Percentiles rank a stretch among this genome's conserved stretches.
Conservation (phyloP, 2,113 vertebrate species). For the Leptodactylus fuscus region DNA sequence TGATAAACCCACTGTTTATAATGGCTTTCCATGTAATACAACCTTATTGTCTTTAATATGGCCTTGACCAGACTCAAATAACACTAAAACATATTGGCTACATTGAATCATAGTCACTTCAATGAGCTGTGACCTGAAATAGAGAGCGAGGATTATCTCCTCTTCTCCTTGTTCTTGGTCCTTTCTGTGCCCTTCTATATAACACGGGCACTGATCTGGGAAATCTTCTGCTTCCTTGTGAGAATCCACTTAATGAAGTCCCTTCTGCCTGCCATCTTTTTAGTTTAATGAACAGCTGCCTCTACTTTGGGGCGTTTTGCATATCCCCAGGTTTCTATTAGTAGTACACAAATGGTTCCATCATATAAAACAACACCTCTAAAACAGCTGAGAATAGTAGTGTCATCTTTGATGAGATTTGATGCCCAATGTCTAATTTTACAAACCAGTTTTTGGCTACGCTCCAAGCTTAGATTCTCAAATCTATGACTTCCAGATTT, state of each 20-base stretch:
- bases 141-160: constrained; percentile 41
- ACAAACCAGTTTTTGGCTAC: too few relatives aligned
- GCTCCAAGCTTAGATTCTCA: too few relatives aligned
- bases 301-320: constrained; percentile 53
- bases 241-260: constrained; percentile 67
- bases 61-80: background rate
- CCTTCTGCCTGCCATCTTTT: constrained; percentile 61
- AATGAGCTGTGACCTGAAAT: constrained; percentile 10
- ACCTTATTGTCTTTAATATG: background rate
- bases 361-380: constrained; percentile 18
- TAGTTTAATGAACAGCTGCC: constrained; percentile 34
- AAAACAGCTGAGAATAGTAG: constrained; percentile 5
- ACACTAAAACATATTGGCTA: background rate
- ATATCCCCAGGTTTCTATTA: background rate
- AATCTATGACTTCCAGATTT: too few relatives aligned
- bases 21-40: too few relatives aligned
- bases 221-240: constrained; percentile 61
- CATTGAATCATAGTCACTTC: background rate
- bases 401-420: too few relatives aligned
- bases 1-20: too few relatives aligned
- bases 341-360: background rate
- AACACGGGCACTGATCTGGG: constrained; percentile 28
- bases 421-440: too few relatives aligned
- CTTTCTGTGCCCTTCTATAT: constrained; percentile 10
- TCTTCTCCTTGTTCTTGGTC: constrained; percentile 34